Conservation (phyloP, 2,888 invertebrate genomes). For the Drosophila phalerata region DNA sequence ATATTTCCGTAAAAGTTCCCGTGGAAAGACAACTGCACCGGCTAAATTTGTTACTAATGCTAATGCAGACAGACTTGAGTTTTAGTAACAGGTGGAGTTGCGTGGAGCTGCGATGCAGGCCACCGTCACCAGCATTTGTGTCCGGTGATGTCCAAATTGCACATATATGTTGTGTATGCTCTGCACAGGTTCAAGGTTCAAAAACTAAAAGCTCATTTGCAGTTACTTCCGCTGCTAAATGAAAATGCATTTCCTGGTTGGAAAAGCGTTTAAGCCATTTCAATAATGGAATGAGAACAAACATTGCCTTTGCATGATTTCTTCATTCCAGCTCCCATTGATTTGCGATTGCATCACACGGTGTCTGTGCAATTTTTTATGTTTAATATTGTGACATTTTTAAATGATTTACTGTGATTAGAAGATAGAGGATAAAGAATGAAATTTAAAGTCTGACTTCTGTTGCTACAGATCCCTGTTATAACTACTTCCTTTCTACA, state of each 20-base stretch:
- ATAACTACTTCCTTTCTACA: constrained; percentile 55
- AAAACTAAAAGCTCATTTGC: constrained; percentile 85
- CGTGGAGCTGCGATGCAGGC: background rate
- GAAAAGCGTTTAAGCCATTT: constrained; percentile 65
- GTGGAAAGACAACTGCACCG: too few relatives aligned
- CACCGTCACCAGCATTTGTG: background rate
- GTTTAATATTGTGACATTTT: constrained; percentile 77
- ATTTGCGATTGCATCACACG: background rate
- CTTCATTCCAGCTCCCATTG: background rate
- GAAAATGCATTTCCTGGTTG: constrained; percentile 85
- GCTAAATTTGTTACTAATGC: constrained; percentile 28
- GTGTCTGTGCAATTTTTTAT: constrained; percentile 72
- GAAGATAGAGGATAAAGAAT: constrained; percentile 31
- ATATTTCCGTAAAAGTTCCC: constrained; percentile 67
- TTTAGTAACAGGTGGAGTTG: constrained; percentile 40
- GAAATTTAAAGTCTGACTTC: constrained; percentile 9
- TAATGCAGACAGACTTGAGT: constrained; percentile 29
- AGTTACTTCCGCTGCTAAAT: constrained; percentile 83
- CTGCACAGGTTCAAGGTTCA: constrained; percentile 22
- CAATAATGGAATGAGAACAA: constrained; percentile 32
- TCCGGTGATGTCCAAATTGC: background rate
- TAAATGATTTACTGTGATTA: constrained; percentile 80
- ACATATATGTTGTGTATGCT: background rate
- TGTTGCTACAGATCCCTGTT: background rate
- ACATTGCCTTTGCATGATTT: background rate